phyloP scores from a whole-genome alignment of 64 coral and sea anemone species.

The Montipora capricornis region DNA sequence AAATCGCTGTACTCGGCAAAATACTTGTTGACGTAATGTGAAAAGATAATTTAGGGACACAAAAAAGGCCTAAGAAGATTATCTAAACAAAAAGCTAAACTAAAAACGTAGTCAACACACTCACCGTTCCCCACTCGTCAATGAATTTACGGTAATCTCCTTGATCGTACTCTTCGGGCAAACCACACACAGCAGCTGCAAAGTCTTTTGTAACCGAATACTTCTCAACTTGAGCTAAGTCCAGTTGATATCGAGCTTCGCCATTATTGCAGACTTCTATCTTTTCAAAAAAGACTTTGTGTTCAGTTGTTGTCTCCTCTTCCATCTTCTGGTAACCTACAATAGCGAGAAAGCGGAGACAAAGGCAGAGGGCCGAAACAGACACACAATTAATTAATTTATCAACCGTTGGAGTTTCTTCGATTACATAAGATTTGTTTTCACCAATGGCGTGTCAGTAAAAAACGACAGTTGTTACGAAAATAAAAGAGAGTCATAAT shows the following conservation, averaged over 20 bases:
- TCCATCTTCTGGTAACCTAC: constrained; percentile 39
- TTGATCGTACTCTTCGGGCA: constrained; percentile 2
- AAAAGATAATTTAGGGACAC: neutral
- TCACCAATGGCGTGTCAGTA: too few relatives aligned
- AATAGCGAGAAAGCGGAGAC: neutral
- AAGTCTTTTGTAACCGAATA: constrained; percentile 63
- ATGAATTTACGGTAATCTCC: constrained; percentile 35
- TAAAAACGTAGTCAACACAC: neutral
- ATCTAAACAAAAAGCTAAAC: neutral
- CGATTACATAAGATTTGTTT: too few relatives aligned
- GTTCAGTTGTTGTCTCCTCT: constrained; percentile 32
- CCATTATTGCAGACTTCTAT: constrained; percentile 59
- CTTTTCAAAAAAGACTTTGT: constrained; percentile 68
- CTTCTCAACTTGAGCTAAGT: neutral
- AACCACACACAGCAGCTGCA: constrained; percentile 37
- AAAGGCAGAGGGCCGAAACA: neutral
- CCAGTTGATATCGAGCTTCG: constrained; percentile 36
- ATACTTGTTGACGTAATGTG: neutral
- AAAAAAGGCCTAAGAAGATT: neutral
- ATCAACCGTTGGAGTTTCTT: too few relatives aligned
- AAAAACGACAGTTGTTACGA: neutral
- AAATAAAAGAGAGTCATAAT: neutral
- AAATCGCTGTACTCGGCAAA: too few relatives aligned
- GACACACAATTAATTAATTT: neutral
- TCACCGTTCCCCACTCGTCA: constrained; percentile 69